phyloP scores from a whole-genome alignment of 2,797 vertebrate genomes.

The Lagorchestes hirsutus region DNA sequence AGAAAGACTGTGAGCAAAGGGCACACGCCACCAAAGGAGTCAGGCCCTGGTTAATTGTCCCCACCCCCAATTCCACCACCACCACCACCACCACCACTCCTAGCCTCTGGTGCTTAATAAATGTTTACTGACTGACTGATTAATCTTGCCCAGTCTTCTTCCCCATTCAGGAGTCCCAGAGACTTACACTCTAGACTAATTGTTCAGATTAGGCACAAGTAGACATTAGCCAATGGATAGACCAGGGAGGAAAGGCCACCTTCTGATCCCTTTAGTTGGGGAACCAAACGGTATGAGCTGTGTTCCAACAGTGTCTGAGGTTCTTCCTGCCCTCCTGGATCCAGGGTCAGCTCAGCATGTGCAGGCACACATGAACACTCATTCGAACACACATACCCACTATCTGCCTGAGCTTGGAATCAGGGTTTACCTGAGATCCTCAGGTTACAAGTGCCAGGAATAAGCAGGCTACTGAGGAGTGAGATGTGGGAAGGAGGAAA shows the following conservation, averaged over 20 bases:
- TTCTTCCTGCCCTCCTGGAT: not conserved
- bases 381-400: no score
- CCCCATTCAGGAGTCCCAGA: not conserved
- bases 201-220: not conserved
- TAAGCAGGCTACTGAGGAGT: not conserved
- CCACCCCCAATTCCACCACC: not conserved
- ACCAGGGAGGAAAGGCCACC: not conserved
- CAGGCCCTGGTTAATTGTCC: conserved; percentile 23
- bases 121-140: not conserved
- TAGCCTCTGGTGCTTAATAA: not conserved
- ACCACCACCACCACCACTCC: not conserved
- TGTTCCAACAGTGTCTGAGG: not conserved
- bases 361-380: no score
- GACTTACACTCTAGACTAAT: not conserved
- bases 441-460: not conserved
- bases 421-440: not conserved
- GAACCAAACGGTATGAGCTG: not conserved
- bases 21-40: conserved; percentile 83
- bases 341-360: no score
- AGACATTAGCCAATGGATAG: not conserved
- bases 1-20: conserved; percentile 78
- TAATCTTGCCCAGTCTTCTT: not conserved
- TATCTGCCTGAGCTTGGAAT: not conserved
- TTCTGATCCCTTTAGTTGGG: not conserved
- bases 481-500: not conserved